Conservation (phyloP, 2,888 invertebrate genomes). For the Nephrocerus scutellatus region DNA sequence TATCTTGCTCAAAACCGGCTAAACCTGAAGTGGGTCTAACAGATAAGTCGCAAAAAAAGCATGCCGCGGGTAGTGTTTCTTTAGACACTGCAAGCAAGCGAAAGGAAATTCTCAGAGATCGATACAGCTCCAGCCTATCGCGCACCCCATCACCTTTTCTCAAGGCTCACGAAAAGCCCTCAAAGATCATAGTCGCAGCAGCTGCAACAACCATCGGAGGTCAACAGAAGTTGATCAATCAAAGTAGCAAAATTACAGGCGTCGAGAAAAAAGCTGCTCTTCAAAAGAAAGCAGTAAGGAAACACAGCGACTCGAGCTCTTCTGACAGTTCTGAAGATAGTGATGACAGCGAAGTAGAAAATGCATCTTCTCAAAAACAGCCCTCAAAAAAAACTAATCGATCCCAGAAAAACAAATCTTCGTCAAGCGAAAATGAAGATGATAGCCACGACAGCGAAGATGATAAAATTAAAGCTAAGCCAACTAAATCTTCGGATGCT, state of each 20-base stretch:
- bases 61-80: slow-evolving; percentile 9
- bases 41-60: slow-evolving; percentile 20
- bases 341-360: slow-evolving; percentile 36
- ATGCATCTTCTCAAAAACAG: too few relatives aligned
- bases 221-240: slow-evolving; percentile 7
- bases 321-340: slow-evolving; percentile 52
- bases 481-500: slow-evolving; percentile 1
- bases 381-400: slow-evolving; percentile 21
- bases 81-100: slow-evolving; percentile 23
- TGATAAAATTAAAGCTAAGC: slow-evolving; percentile 19
- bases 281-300: slow-evolving; percentile 12
- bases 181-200: slow-evolving; percentile 20
- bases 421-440: slow-evolving; percentile 29
- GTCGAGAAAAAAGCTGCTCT: slow-evolving; percentile 5
- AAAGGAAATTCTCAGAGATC: slow-evolving; percentile 26
- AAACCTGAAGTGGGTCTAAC: slow-evolving; percentile 19
- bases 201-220: slow-evolving; percentile 13
- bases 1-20: slow-evolving; percentile 15
- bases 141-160: slow-evolving; percentile 81
- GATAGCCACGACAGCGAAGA: slow-evolving; percentile 29
- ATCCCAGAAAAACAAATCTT: slow-evolving; percentile 16
- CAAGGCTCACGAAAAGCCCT: slow-evolving; percentile 49
- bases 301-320: slow-evolving; percentile 45
- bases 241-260: too few relatives aligned
- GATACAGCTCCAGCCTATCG: slow-evolving; percentile 71